Percentiles rank a stretch among this genome's conserved stretches.
phyloP scores from a whole-genome alignment of 2,888 invertebrate genomes.

The Oxyteleia sp. region DNA sequence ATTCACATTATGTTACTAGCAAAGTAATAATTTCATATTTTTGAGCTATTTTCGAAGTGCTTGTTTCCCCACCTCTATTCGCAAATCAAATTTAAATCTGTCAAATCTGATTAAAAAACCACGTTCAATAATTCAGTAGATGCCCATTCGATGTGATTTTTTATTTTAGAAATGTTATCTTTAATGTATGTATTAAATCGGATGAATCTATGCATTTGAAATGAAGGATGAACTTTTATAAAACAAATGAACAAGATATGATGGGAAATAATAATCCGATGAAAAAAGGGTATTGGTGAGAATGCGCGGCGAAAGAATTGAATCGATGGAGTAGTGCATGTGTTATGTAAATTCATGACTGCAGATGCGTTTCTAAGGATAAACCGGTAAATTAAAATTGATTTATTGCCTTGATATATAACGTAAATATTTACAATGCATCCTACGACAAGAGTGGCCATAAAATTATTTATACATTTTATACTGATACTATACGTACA shows the following conservation, averaged over 20 bases:
- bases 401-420: slow-evolving; percentile 53
- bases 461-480: slow-evolving; percentile 59
- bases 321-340: slow-evolving; percentile 15
- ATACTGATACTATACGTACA: slow-evolving; percentile 29
- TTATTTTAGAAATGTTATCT: slow-evolving; percentile 11
- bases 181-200: slow-evolving; percentile 8
- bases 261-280: neutral
- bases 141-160: neutral
- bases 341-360: slow-evolving; percentile 40
- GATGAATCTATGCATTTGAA: neutral
- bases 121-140: no score
- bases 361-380: slow-evolving; percentile 49
- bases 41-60: no score
- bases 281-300: neutral
- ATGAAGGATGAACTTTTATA: slow-evolving; percentile 9
- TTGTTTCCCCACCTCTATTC: no score
- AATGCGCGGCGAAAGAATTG: slow-evolving; percentile 3
- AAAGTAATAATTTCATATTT: no score
- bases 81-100: no score
- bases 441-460: slow-evolving; percentile 48
- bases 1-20: no score
- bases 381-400: slow-evolving; percentile 45
- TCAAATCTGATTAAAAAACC: no score
- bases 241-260: neutral
- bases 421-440: slow-evolving; percentile 54